Base-by-base conservation (phyloP, 2,888 invertebrate species). In the Tillus elongatus region DNA sequence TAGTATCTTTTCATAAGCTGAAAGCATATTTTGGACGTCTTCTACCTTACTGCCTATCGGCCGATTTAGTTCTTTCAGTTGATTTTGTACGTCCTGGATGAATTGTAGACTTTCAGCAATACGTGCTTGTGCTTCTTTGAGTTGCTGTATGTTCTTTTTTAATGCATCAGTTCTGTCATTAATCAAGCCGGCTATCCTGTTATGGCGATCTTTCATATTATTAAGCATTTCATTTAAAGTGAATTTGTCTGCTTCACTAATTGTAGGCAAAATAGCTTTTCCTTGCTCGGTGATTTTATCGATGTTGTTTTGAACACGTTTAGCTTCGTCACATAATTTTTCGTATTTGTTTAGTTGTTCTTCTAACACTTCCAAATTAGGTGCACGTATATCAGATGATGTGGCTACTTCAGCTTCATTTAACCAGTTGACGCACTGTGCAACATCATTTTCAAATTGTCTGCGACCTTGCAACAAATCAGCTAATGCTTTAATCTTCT, bases 371-470 rank as follows among this genome's bases (percentile, higher is more conserved):
- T 87, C 86, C 12, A 89, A 70, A 53, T 81, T 87, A 1, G 86
- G 79, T 12, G 83, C 77, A 29, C 87, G 75, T 2, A 91, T 69
- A 54, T 90, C 89, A 16, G 82, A 77, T 6, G 84, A 81, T 1
- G 86, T 82, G 2, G 86, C 83, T 1, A 87, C 84, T 63, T 92
- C 91, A 15, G 88, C 88, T 66, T 93, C 87, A 49, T 87, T 84
- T 26, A 92, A 69, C 93, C 93, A 95, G 51, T 84, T 79, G 45
- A 84, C 79, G 57, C 88, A 82, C 52, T 81, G 80, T 39, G 84
- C 82, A 32, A 87, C 72, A 41, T 86, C 82, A 29, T 73, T 74
- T 64, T 95, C 93, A 51, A 90, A 88, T 31, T 82, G 75, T 53
- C 78, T 83, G 41, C 92, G 75, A 9, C 82, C 80, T 60, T 82